Base-by-base conservation (phyloP, 1,140 invertebrate genomes). In the Aphaenogaster rudis region DNA sequence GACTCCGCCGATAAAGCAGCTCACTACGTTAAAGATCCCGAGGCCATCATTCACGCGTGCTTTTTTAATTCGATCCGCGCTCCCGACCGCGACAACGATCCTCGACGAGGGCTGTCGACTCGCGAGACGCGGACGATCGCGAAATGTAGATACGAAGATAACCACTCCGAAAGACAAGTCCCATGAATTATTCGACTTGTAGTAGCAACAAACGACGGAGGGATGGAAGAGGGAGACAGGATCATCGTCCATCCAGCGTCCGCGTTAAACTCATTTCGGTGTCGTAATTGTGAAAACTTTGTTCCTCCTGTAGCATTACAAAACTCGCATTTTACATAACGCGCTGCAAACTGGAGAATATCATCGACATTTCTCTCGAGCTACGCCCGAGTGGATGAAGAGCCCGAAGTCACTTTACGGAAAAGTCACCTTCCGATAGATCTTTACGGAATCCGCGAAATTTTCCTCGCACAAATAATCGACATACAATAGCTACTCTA, bases 1-100 rank as follows among this genome's bases (percentile, higher is more conserved):
- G 80, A 87, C 81, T 89, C 86, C n/a, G 90, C 93, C 93, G 92
- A 93, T 95, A 94, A 95, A 94, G 92, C 92, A 94, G 93, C 91
- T 82, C 81, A 86, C 86, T 88, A 71, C 72, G 57, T 69, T 78
- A 52, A 82, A 72, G 80, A 57, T 42, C 45, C 48, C 54, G 36
- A 80, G 39, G 39, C 59, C 39, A 77, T 82, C 48, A 74, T 59
- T 81, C 50, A 48, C 66, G 64, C 45, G 28, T 81, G 66, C 80
- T 84, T 88, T 89, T 89, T 91, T 91, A 89, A 91, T 87, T 86
- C 21, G 72, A 87, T 72, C 59, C 59, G 39, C 50, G 69, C 39
- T n/a, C 1, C 9, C n/a, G n/a, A 74, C 17, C 59, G 33, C 74
- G 3, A 36, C n/a, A 64, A 59, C 79, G 63, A 87, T 61, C 50